These are phyloP conservation scores for Eilema caniola DNA, from an alignment of 2,888 invertebrate genomes.

Conservation along the genomic window DNA sequence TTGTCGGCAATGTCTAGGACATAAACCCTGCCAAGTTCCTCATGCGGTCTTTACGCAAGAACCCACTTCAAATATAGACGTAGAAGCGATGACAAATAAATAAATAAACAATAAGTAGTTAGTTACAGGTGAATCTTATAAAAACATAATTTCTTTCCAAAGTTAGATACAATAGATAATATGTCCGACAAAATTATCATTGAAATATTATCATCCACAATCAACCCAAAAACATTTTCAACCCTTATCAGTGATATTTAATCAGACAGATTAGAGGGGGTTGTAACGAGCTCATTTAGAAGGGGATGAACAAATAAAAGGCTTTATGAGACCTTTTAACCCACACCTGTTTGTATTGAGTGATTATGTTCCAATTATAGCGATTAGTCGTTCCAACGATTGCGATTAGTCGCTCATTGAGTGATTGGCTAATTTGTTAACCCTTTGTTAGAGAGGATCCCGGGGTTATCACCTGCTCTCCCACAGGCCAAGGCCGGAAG, in stretches of 20 bases:
- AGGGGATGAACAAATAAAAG: slow-evolving; percentile 55
- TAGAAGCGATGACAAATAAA: neutral
- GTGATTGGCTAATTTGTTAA: slow-evolving; percentile 48
- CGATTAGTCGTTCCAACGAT: slow-evolving; percentile 33
- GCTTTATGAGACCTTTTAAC: slow-evolving; percentile 32
- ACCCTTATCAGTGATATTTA: slow-evolving; percentile 62
- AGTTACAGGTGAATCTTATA: neutral
- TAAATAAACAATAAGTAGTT: neutral
- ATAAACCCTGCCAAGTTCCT: too few species aligned
- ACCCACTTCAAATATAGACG: neutral
- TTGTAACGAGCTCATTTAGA: slow-evolving; percentile 39
- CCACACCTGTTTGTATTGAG: slow-evolving; percentile 46
- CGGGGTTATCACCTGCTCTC: slow-evolving; percentile 18
- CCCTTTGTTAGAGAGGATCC: slow-evolving; percentile 31
- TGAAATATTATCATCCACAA: slow-evolving; percentile 34
- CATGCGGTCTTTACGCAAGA: too few species aligned
- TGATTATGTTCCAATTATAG: slow-evolving; percentile 47
- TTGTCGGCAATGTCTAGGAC: too few species aligned
- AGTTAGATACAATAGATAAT: neutral
- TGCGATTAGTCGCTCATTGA: slow-evolving; percentile 36
- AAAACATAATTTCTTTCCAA: neutral
- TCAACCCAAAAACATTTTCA: slow-evolving; percentile 44
- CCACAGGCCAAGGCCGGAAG: slow-evolving; percentile 7
- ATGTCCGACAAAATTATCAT: slow-evolving; percentile 15
- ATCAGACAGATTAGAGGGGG: slow-evolving; percentile 63